Percentiles rank a stretch among this genome's conserved stretches.
Conservation (phyloP, 2,113 vertebrate species). For the Aegypius monachus region DNA sequence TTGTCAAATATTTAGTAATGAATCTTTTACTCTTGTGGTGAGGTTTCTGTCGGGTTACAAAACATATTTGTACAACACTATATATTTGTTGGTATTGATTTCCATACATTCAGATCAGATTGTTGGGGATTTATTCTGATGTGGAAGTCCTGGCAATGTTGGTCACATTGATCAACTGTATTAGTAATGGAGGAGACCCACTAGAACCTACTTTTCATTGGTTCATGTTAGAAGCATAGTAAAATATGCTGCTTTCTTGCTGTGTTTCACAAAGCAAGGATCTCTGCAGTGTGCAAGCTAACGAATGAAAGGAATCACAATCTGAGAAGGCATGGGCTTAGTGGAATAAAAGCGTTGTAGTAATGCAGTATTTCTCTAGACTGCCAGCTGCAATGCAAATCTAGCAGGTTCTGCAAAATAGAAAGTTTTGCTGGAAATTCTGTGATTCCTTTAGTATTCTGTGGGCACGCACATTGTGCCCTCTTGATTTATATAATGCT, state of each 20-base stretch:
- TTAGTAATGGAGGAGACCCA: not conserved
- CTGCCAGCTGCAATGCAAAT: not conserved
- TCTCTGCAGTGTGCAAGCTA: not conserved
- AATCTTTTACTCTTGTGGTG: not conserved
- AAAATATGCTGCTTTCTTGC: not conserved
- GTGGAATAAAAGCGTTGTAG: not conserved
- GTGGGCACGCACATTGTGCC: not conserved
- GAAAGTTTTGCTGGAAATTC: not conserved
- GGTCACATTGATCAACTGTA: not conserved
- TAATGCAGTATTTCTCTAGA: not conserved
- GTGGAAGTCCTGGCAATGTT: not conserved
- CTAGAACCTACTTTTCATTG: not conserved
- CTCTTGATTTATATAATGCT: not conserved
- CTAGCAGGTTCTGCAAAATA: not conserved
- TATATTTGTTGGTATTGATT: not conserved
- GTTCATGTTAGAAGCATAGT: not conserved
- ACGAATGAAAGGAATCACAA: not conserved
- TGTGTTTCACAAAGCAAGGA: not conserved
- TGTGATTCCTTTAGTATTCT: not conserved
- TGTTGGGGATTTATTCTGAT: not conserved
- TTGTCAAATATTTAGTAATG: not conserved
- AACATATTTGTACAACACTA: not conserved
- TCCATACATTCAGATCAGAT: not conserved
- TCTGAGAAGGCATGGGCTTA: not conserved
- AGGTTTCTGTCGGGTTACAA: not conserved